Conservation (phyloP, 2,888 invertebrate species). For the Yponomeuta sedellus region DNA sequence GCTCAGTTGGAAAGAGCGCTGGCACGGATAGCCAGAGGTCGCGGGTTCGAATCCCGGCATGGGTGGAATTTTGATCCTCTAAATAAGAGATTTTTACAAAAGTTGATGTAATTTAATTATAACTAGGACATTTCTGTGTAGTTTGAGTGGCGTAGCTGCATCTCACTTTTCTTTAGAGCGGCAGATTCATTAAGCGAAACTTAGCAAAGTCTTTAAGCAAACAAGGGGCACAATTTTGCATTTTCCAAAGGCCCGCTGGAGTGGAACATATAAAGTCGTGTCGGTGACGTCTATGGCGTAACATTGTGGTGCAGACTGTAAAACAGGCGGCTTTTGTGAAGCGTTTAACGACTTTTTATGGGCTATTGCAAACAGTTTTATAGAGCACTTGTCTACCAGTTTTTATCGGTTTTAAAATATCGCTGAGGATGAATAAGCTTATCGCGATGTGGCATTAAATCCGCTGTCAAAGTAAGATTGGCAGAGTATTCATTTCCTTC, state of each 20-base stretch:
- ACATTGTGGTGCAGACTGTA: constrained; percentile 55
- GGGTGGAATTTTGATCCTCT: too few species aligned
- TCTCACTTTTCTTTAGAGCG: neutral
- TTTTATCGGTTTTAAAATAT: constrained; percentile 41
- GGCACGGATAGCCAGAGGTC: too few species aligned
- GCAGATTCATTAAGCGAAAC: neutral
- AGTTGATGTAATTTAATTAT: too few species aligned
- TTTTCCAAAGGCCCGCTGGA: neutral
- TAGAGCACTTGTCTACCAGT: constrained; percentile 42
- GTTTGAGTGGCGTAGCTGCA: too few species aligned
- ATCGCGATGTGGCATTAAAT: constrained; percentile 14
- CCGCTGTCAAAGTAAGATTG: neutral
- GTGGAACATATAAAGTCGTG: neutral
- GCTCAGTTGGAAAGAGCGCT: too few species aligned
- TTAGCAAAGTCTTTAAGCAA: neutral
- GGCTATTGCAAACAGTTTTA: constrained; percentile 55
- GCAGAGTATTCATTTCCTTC: neutral
- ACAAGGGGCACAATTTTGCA: neutral
- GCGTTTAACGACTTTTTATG: constrained; percentile 63
- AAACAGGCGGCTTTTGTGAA: constrained; percentile 46
- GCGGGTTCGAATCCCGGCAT: too few species aligned
- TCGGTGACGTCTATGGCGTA: constrained; percentile 24
- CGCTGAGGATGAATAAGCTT: constrained; percentile 26
- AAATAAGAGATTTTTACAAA: too few species aligned
- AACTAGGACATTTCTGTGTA: too few species aligned